phyloP scores from a whole-genome alignment of 2,888 invertebrate genomes.

The Caenorhabditis sinica region DNA sequence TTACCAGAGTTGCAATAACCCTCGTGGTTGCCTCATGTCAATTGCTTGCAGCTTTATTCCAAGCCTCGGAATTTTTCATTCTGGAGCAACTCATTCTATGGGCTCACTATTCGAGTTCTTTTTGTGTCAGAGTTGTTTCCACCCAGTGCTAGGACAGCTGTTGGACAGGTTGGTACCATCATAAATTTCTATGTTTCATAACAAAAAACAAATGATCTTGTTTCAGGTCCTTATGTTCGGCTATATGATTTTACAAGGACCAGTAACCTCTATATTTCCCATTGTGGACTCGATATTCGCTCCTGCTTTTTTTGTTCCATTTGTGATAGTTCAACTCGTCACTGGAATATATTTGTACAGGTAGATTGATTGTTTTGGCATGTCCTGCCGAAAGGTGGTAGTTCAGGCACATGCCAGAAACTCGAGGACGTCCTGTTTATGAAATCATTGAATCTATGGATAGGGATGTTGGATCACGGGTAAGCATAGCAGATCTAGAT shows the following conservation, averaged over 20 bases:
- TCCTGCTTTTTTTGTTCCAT: slow-evolving; percentile 50
- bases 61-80: slow-evolving; percentile 66
- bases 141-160: slow-evolving; percentile 12
- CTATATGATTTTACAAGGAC: slow-evolving; percentile 13
- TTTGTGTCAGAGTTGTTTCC: slow-evolving; percentile 18
- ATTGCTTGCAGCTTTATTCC: slow-evolving; percentile 42
- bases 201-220: not conserved
- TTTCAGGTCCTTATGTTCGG: slow-evolving; percentile 53
- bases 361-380: not conserved
- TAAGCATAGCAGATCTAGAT: not conserved
- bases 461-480: slow-evolving; percentile 17
- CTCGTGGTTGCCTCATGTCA: slow-evolving; percentile 32
- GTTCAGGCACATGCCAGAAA: slow-evolving; percentile 33
- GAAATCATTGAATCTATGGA: slow-evolving; percentile 31
- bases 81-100: slow-evolving; percentile 58
- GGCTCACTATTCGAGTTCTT: not conserved
- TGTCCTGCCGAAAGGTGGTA: not conserved
- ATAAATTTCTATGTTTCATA: not conserved
- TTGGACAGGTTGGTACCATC: not conserved
- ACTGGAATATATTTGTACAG: slow-evolving; percentile 25
- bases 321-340: slow-evolving; percentile 39
- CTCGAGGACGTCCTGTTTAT: not conserved
- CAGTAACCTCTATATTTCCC: slow-evolving; percentile 46
- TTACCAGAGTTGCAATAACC: slow-evolving; percentile 39
- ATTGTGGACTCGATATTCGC: slow-evolving; percentile 51